Conservation (phyloP, 2,888 invertebrate species). For the Prosapia bicincta region DNA sequence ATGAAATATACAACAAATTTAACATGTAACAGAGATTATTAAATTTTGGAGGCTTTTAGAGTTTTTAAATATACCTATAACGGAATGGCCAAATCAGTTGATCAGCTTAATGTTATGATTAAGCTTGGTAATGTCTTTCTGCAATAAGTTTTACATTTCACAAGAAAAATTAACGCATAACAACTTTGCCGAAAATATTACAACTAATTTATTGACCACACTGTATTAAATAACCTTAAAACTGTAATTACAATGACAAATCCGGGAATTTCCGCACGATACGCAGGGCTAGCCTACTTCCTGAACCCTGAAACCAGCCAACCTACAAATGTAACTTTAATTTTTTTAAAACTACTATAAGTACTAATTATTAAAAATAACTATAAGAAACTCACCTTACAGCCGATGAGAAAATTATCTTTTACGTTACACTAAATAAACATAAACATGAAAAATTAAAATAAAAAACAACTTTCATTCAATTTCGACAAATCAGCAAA, state of each 20-base stretch:
- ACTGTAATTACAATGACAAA: not conserved
- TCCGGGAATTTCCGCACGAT: not conserved
- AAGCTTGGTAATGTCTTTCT: not conserved
- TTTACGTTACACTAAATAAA: not conserved
- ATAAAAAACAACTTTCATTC: constrained; percentile 6
- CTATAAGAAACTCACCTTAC: not conserved
- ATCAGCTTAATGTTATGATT: not conserved
- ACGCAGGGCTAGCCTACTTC: constrained; percentile 2
- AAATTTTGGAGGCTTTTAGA: too few relatives aligned
- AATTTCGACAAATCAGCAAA: constrained; percentile 36
- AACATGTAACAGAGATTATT: too few relatives aligned
- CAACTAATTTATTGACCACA: too few relatives aligned
- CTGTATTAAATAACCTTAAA: not conserved
- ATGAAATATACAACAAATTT: too few relatives aligned
- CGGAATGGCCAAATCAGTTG: too few relatives aligned
- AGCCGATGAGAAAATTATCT: not conserved
- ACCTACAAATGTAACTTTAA: not conserved
- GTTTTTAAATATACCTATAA: too few relatives aligned
- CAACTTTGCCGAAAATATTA: too few relatives aligned
- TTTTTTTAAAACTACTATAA: not conserved
- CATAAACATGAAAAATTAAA: constrained; percentile 2
- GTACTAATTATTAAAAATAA: not conserved
- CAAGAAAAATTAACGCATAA: too few relatives aligned
- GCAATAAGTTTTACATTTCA: not conserved
- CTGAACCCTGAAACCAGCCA: not conserved